Evolutionary conservation across 2,797 vertebrate genomes (phyloP).

Genomic region (Pteronotus mesoamericanus): DNA sequence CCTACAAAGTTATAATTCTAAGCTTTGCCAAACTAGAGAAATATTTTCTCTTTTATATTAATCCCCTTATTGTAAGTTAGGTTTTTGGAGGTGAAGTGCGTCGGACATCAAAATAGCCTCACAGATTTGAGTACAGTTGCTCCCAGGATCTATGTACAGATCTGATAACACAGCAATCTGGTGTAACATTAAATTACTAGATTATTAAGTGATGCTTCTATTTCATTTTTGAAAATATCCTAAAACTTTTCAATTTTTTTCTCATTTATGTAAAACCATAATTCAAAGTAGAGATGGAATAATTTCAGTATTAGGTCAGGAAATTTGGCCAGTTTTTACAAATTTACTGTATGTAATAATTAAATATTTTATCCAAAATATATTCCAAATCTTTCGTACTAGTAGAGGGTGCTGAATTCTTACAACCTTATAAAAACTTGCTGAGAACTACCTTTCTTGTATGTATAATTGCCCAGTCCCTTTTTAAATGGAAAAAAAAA

Average conservation of each 20-base stretch:
- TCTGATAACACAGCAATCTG: neutral
- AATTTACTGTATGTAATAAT: neutral
- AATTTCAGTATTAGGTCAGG: neutral
- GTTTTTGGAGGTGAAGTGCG: slow-evolving; percentile 8
- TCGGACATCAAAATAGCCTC: neutral
- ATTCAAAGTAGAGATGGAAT: neutral
- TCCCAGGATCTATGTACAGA: neutral
- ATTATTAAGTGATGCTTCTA: neutral
- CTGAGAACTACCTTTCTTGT: neutral
- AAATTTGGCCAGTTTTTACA: slow-evolving; percentile 19
- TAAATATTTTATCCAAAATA: slow-evolving; percentile 17
- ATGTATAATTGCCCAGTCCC: neutral
- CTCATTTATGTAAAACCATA: neutral
- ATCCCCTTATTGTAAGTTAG: slow-evolving; percentile 5
- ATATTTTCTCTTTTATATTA: slow-evolving; percentile 28
- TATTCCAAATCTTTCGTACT: neutral
- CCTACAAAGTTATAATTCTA: neutral
- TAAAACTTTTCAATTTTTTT: neutral
- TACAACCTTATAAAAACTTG: neutral
- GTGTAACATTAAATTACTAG: neutral
- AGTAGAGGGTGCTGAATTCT: neutral
- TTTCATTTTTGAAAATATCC: slow-evolving; percentile 41
- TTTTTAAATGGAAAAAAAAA: neutral
- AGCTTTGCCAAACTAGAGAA: neutral
- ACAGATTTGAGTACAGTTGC: neutral